Evolutionary conservation across 2,797 vertebrate species (phyloP).

Genomic region (Varecia variegata): DNA sequence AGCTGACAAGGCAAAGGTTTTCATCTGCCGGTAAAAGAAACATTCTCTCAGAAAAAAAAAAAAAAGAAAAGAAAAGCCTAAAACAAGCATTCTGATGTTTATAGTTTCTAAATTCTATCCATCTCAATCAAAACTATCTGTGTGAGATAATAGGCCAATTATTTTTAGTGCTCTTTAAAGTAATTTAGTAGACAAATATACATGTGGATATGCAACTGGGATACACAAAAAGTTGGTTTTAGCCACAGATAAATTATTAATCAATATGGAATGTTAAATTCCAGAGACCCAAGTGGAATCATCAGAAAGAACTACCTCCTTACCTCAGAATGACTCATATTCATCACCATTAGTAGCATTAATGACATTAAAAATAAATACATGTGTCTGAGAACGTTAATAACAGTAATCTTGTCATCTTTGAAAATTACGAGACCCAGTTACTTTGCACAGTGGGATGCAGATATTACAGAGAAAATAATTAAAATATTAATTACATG

Average conservation of each 20-base stretch:
- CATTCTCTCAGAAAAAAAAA: background rate
- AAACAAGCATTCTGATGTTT: background rate
- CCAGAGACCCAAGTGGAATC: slow-evolving; percentile 75
- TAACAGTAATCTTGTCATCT: slow-evolving; percentile 81
- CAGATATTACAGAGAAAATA: slow-evolving; percentile 79
- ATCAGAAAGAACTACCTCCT: slow-evolving; percentile 70
- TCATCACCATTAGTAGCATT: slow-evolving; percentile 80
- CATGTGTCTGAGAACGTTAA: slow-evolving; percentile 80
- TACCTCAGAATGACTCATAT: slow-evolving; percentile 77
- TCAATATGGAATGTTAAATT: slow-evolving; percentile 77
- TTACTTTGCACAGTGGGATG: slow-evolving; percentile 83
- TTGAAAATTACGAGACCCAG: slow-evolving; percentile 79
- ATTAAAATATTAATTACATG: slow-evolving; percentile 85
- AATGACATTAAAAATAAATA: slow-evolving; percentile 85
- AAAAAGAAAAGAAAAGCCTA: background rate
- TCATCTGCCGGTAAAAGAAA: background rate
- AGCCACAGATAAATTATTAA: slow-evolving; percentile 71
- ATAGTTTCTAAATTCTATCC: slow-evolving; percentile 9
- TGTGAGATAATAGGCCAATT: slow-evolving; percentile 61
- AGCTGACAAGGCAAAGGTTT: background rate
- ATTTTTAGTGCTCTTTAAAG: slow-evolving; percentile 63
- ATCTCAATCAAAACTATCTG: background rate
- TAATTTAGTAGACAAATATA: slow-evolving; percentile 54
- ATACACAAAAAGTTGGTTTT: slow-evolving; percentile 43
- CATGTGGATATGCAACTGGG: background rate